Evolutionary conservation across 2,888 invertebrate genomes (phyloP).

Genomic region (Nowickia ferox): DNA sequence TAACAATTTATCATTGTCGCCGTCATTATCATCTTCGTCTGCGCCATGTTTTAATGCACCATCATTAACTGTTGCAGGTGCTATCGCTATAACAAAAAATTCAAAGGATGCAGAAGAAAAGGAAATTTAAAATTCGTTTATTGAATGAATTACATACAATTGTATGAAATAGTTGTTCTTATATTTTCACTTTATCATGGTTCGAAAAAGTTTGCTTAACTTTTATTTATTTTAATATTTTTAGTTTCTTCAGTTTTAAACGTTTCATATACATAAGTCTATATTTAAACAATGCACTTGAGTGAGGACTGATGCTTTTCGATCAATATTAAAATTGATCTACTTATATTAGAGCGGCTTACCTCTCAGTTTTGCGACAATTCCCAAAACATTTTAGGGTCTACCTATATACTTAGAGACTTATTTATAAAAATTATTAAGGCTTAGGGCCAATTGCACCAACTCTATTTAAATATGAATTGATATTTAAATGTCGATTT

Average conservation of each 20-base stretch:
- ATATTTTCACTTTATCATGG: slow-evolving; percentile 1
- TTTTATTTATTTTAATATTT: not conserved
- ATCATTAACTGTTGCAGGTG: slow-evolving; percentile 65
- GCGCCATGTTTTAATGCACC: slow-evolving; percentile 60
- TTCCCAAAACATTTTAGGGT: no score
- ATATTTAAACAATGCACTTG: not conserved
- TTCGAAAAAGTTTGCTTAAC: not conserved
- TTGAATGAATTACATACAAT: slow-evolving; percentile 8
- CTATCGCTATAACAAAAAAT: slow-evolving; percentile 71
- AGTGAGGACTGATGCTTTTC: not conserved
- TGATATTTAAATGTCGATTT: no score
- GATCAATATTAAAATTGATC: no score
- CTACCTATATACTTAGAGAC: no score
- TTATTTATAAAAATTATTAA: no score
- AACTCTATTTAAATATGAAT: no score
- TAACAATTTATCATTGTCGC: slow-evolving; percentile 50
- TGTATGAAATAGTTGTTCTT: not conserved
- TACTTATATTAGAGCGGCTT: no score
- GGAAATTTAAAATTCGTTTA: slow-evolving; percentile 73
- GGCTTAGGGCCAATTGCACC: no score
- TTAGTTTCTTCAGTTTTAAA: not conserved
- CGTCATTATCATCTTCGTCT: slow-evolving; percentile 44
- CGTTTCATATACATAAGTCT: not conserved
- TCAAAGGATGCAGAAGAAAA: slow-evolving; percentile 71
- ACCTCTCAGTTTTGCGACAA: no score